A percentile compares a stretch with the other conserved stretches of the same genome.
Evolutionary conservation across 2,797 vertebrate species (phyloP).

Genomic region (Notamacropus eugenii): DNA sequence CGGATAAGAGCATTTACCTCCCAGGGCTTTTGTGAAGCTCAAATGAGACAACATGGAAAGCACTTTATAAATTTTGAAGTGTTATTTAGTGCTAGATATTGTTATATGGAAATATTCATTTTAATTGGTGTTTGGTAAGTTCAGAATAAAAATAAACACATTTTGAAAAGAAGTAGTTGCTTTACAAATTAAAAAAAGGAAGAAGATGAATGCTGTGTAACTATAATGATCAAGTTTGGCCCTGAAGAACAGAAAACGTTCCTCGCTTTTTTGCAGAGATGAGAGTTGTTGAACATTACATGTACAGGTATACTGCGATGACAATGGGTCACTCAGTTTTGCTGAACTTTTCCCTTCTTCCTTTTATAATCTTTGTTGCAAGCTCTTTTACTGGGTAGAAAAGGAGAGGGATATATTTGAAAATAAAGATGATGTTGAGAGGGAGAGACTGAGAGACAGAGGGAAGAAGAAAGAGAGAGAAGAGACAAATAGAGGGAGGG

Average conservation of each 20-base stretch:
- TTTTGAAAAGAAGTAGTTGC: not conserved
- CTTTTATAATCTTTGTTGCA: conserved; percentile 39
- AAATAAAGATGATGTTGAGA: not conserved
- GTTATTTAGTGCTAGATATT: conserved; percentile 6
- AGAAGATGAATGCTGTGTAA: not conserved
- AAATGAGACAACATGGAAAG: not conserved
- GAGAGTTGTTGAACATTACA: not conserved
- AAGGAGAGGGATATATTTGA: not conserved
- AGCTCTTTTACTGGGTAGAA: conserved; percentile 25
- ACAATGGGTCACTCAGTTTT: not conserved
- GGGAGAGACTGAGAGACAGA: not conserved
- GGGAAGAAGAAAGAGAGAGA: too few species aligned
- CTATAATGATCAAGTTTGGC: not conserved
- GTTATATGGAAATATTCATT: not conserved
- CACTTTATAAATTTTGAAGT: not conserved
- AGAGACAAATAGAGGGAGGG: too few species aligned
- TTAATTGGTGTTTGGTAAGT: not conserved
- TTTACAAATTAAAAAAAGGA: too few species aligned
- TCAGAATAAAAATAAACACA: not conserved
- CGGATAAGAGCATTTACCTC: not conserved
- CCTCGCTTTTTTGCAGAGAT: not conserved
- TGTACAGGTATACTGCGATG: not conserved
- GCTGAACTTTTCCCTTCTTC: conserved; percentile 14
- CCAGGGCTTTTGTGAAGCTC: conserved; percentile 6
- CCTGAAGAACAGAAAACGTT: not conserved